Evolutionary conservation across 2,113 vertebrate genomes (phyloP).

Genomic region (Serinus canaria): DNA sequence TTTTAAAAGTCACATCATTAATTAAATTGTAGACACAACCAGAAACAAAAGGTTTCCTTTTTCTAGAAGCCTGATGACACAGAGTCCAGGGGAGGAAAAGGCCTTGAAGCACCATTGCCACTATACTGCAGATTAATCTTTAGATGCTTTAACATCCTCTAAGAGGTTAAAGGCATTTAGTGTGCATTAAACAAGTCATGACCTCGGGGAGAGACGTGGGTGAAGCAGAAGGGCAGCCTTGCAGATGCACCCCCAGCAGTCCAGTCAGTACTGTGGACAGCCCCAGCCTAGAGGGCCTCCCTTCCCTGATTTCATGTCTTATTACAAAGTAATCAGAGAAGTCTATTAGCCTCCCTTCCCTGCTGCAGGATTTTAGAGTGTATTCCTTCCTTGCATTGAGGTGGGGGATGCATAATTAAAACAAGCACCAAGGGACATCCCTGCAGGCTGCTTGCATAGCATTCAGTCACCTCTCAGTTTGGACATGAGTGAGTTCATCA

Average conservation of each 20-base stretch:
- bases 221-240: neutral
- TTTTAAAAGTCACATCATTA: neutral
- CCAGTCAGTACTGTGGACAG: neutral
- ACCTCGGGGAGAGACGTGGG: rapidly evolving
- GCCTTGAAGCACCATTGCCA: neutral
- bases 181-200: neutral
- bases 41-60: neutral
- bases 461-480: neutral
- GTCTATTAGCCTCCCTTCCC: neutral
- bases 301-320: neutral
- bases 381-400: neutral
- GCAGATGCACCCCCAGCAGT: neutral
- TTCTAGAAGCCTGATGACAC: neutral
- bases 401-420: neutral
- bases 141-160: neutral
- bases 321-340: neutral
- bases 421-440: neutral
- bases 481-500: neutral
- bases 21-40: neutral
- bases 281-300: neutral
- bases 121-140: neutral
- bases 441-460: neutral
- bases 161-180: neutral
- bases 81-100: neutral
- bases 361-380: neutral